Evolutionary conservation across 2,797 vertebrate genomes (phyloP).

Genomic region (Rhadinocentrus ornatus): DNA sequence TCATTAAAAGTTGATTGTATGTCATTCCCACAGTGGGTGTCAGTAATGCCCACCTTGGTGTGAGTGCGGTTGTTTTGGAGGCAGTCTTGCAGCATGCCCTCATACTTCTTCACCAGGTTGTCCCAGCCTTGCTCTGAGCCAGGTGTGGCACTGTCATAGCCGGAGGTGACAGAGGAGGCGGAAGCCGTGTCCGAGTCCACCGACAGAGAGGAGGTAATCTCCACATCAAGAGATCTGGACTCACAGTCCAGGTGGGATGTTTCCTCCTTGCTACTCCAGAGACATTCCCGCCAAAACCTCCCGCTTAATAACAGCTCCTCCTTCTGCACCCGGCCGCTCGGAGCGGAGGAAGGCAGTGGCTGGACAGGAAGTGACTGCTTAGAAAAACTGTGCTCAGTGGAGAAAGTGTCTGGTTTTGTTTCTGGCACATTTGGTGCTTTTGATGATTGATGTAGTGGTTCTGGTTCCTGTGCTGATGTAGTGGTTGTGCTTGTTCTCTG

Average conservation of each 20-base stretch:
- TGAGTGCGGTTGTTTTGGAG: slow-evolving; percentile 82
- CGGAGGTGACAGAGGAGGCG: slow-evolving; percentile 85
- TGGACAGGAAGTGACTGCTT: slow-evolving; percentile 39
- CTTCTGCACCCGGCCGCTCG: slow-evolving; percentile 32
- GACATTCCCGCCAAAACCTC: slow-evolving; percentile 66
- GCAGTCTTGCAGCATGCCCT: slow-evolving; percentile 84
- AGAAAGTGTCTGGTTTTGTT: slow-evolving; percentile 25
- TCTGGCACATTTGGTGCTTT: slow-evolving; percentile 26
- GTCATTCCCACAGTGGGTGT: not conserved
- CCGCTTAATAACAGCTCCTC: slow-evolving; percentile 37
- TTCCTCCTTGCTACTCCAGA: slow-evolving; percentile 51
- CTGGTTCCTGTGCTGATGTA: not conserved
- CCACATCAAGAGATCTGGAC: slow-evolving; percentile 69
- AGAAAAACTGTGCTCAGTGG: slow-evolving; percentile 20
- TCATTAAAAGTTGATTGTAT: not conserved
- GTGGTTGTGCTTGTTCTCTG: slow-evolving; percentile 31
- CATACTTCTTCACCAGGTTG: slow-evolving; percentile 83
- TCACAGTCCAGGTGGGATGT: slow-evolving; percentile 63
- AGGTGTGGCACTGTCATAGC: slow-evolving; percentile 83
- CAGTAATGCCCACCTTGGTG: slow-evolving; percentile 83
- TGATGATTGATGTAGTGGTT: slow-evolving; percentile 21
- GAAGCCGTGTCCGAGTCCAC: slow-evolving; percentile 83
- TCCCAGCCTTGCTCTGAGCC: slow-evolving; percentile 81
- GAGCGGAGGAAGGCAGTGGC: not conserved
- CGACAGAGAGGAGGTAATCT: slow-evolving; percentile 80